Base-by-base conservation (phyloP, 2,797 vertebrate species). In the Brachyrhaphis roseni region DNA sequence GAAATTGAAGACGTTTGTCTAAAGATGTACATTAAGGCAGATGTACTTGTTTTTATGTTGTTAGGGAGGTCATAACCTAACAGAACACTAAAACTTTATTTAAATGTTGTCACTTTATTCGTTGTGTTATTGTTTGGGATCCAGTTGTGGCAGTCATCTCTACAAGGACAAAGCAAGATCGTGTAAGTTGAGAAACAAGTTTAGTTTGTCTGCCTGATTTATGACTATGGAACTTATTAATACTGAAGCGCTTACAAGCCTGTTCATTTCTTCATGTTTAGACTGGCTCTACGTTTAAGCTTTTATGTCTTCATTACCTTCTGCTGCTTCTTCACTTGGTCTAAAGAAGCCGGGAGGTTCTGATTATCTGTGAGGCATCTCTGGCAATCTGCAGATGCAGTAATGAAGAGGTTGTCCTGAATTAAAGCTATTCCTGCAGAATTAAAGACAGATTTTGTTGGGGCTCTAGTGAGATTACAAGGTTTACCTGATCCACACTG, bases 281-380 rank as follows among this genome's bases (percentile, higher is more conserved):
- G 59, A 68, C 49, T 41, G 23, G 8, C 39, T 41, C 23, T 74
- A 43, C 46, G 28, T 72, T 45, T 46, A 46, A 18, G 76, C 72
- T 82, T 72, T 4, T 47, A 88, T 66, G 84, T 79, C 26, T 78
- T 86, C 43, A n/a, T 76, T 78, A 72, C 45, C 62, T 79, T 84
- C 84, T 77, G 36, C 47, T 15, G 79, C 66, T 41, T 31, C 55
- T 20, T 49, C 36, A 66, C 72, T 46, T 76, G 8, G 79, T 72
- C 57, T 71, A 4, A 7, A 53, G 59, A 79, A 80, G 78, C 80
- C 71, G 75, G 76, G 71, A 43, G 86, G 79, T 46, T 41, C n/a
- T 75, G 7, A 64, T 82, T 78, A 79, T 74, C 76, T 83, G 73
- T 84, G 78, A 83, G 76, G 76, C 45, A 72, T 77, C 47, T 78